These are phyloP conservation scores for Cyprinus carpio DNA, from an alignment of 2,113 vertebrate species.

Conservation along the genomic window DNA sequence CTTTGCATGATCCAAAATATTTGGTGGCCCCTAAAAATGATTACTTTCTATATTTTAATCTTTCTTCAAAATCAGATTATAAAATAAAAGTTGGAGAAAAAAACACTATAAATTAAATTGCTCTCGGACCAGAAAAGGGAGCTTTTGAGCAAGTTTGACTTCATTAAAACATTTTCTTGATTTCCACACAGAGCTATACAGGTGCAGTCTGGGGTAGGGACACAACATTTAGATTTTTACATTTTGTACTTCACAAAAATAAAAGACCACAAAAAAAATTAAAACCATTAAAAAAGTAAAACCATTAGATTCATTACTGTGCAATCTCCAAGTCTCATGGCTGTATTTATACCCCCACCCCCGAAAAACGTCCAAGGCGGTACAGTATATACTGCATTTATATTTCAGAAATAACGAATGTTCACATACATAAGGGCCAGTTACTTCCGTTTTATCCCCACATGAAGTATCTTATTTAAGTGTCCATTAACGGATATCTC, in stretches of 20 bases:
- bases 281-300: background rate
- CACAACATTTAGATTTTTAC: slow-evolving; percentile 49
- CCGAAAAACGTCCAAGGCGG: slow-evolving; percentile 66
- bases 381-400: slow-evolving; percentile 62
- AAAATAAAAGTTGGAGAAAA: slow-evolving; percentile 29
- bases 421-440: slow-evolving; percentile 37
- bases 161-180: slow-evolving; percentile 24
- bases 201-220: slow-evolving; percentile 77
- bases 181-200: slow-evolving; percentile 68
- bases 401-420: slow-evolving; percentile 22
- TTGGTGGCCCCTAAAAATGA: slow-evolving; percentile 91
- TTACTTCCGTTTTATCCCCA: slow-evolving; percentile 14
- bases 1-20: slow-evolving; percentile 99
- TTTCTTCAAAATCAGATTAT: slow-evolving; percentile 76
- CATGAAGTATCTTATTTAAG: background rate
- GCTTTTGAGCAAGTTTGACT: slow-evolving; percentile 52
- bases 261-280: slow-evolving; percentile 53
- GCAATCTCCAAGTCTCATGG: slow-evolving; percentile 46
- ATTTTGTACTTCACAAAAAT: slow-evolving; percentile 22
- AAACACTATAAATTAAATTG: slow-evolving; percentile 76
- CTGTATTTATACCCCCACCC: slow-evolving; percentile 35
- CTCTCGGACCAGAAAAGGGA: slow-evolving; percentile 78
- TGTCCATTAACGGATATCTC: background rate
- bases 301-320: slow-evolving; percentile 38
- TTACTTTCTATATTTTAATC: slow-evolving; percentile 76